Evolutionary conservation across 1,140 invertebrate species (phyloP).

Genomic region (Apis florea): DNA sequence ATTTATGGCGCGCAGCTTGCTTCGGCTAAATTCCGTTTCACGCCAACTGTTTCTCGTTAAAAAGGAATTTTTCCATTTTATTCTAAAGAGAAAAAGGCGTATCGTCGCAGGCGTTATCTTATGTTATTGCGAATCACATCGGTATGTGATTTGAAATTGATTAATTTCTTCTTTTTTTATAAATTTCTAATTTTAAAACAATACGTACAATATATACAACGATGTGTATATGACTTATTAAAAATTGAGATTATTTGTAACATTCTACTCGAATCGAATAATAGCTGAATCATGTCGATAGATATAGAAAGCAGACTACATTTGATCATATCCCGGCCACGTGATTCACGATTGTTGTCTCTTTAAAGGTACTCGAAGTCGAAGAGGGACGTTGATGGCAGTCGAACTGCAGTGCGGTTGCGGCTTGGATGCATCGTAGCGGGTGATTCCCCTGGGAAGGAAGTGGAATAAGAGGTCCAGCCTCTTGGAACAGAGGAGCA

Average conservation of each 20-base stretch:
- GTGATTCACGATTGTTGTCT: conserved; percentile 1
- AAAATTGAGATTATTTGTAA: no score
- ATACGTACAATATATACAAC: no score
- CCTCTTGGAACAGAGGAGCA: conserved; percentile 33
- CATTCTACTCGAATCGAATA: no score
- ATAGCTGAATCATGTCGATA: no score
- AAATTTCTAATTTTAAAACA: no score
- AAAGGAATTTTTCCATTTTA: neutral
- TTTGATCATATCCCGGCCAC: neutral
- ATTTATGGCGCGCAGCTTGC: conserved; percentile 14
- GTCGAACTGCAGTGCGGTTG: conserved; percentile 18
- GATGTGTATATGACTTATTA: no score
- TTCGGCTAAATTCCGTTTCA: neutral
- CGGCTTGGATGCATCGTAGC: neutral
- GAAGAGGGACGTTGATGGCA: conserved; percentile 38
- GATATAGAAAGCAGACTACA: neutral
- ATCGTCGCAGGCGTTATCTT: no score
- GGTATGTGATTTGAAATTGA: no score
- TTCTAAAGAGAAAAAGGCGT: neutral
- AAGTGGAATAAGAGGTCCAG: conserved; percentile 27
- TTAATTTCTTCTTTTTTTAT: no score
- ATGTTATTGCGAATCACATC: no score
- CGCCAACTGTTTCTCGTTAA: neutral
- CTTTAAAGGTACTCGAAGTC: neutral
- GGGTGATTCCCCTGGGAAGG: conserved; percentile 7